Base-by-base conservation (phyloP, 2,113 vertebrate genomes). In the Muntiacus muntjak region DNA sequence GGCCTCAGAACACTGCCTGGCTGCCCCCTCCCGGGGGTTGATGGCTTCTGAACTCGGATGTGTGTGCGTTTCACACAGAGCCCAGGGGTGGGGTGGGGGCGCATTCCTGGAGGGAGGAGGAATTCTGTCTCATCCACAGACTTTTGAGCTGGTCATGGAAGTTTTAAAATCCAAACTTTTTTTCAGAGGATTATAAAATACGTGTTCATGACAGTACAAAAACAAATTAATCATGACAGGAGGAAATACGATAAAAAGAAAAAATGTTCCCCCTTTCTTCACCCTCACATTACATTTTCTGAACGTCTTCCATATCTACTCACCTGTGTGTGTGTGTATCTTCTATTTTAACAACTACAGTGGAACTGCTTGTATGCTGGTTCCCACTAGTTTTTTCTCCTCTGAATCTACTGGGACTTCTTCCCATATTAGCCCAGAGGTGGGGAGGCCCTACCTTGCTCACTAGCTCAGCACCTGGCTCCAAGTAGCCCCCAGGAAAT, bases 401-500 rank as follows among this genome's bases (percentile, higher is more conserved):
- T 19, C 5, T 5, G 21, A 15, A 16, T 40, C 26, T 17, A 0
- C 36, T 0, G 0, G 19, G 55, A 17, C 23, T 1, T 3, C 26
- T 36, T 54, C 14, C 78, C 16, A 0, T 3, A 1, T 16, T 4
- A 12, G 60, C 40, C 23, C 47, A 3, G 0, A 3, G 33, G 15
- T 26, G 28, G 8, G 23, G 7, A 43, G 16, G 47, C 7, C 64
- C 28, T 3, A 0, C 30, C 26, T 26, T 2, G 52, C n/a, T 62
- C 23, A 1, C 54, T 5, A 11, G 45, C 33, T 45, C 13, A 4
- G 23, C 0, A 0, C 78, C 78, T 36, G 79, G 5, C 6, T 36
- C 1, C 0, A 0, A 0, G 26, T 15, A 0, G 17, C 7, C 2
- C 26, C 52, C 15, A 1, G 71, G 43, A 3, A 26, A 5, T 28